Evolutionary conservation across 2,888 invertebrate species (phyloP), one percentile per base, ranked within the genome.

Genomic region (Altica lythri): DNA sequence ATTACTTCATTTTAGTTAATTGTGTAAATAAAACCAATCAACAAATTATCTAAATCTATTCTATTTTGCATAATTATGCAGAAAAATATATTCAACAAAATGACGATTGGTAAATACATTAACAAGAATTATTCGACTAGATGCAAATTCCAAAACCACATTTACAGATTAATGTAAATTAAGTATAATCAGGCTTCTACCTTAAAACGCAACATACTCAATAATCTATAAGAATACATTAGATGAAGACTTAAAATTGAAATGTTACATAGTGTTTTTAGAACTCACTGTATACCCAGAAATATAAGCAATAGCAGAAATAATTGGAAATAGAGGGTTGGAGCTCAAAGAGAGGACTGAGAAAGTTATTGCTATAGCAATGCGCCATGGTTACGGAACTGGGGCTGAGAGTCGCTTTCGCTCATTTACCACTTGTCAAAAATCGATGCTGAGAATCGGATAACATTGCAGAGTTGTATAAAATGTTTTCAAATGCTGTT

Each of bases 361-460:
- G 71, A 72, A 73, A 74, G 72, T 72, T 68, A 72, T 76, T 66
- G 62, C 76, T 75, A 76, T 76, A 72, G 74, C 69, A 70, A 76
- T 74, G 62, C 64, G 59, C 74, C 72, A 74, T 74, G 71, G 72
- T 69, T 71, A 75, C 74, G 54, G 58, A 65, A 66, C 68, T 67
- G 66, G 69, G 73, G 72, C 48, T 46, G 65, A 63, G 65, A 66
- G 60, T 67, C 61, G 62, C 68, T 72, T 69, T 69, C 68, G 62
- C 65, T 68, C 60, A 61, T 58, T 60, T 64, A 60, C 65, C 67
- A 67, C 63, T 64, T 64, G 60, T 59, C 51, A 57, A 50, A 62
- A 66, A 70, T 69, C 68, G 64, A 69, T 68, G 68, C 46, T 48
- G 55, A 58, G 54, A 42, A 46, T 46, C 5, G 34, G 30, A 35